Conservation (phyloP, 2,888 invertebrate genomes). For the Drosophila formosana region DNA sequence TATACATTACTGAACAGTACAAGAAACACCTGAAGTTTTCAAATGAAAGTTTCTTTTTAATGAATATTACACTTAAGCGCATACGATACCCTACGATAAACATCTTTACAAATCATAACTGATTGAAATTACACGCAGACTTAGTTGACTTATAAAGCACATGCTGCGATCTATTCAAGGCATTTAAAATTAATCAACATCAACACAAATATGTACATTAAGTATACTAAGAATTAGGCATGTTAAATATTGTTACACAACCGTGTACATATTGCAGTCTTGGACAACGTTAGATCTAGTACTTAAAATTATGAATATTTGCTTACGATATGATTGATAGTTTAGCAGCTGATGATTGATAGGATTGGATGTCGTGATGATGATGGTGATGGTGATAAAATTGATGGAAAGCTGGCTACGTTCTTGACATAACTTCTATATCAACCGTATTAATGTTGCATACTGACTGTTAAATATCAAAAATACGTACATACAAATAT, state of each 20-base stretch:
- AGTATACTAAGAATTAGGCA: slow-evolving; percentile 43
- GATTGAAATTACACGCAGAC: slow-evolving; percentile 44
- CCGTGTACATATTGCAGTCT: slow-evolving; percentile 47
- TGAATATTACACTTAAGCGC: slow-evolving; percentile 64
- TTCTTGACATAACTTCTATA: slow-evolving; percentile 6
- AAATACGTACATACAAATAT: slow-evolving; percentile 13
- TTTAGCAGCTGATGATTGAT: slow-evolving; percentile 5
- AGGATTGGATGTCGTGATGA: not conserved
- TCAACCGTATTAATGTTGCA: slow-evolving; percentile 9
- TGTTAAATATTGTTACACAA: slow-evolving; percentile 68
- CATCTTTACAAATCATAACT: slow-evolving; percentile 33
- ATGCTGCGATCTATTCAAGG: slow-evolving; percentile 32
- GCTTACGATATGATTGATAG: not conserved
- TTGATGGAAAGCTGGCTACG: slow-evolving; percentile 2
- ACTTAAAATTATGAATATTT: slow-evolving; percentile 2
- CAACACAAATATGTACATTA: slow-evolving; percentile 9
- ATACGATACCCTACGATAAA: slow-evolving; percentile 51
- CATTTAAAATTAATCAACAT: slow-evolving; percentile 32
- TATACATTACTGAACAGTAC: slow-evolving; percentile 83
- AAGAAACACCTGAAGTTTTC: slow-evolving; percentile 85
- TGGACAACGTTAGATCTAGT: slow-evolving; percentile 37
- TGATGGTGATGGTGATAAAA: slow-evolving; percentile 5
- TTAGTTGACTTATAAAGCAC: slow-evolving; percentile 68
- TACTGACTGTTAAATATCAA: slow-evolving; percentile 11
- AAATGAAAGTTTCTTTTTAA: slow-evolving; percentile 83